Evolutionary conservation across 1,140 invertebrate genomes (phyloP).

Genomic region (Goniozus legneri): DNA sequence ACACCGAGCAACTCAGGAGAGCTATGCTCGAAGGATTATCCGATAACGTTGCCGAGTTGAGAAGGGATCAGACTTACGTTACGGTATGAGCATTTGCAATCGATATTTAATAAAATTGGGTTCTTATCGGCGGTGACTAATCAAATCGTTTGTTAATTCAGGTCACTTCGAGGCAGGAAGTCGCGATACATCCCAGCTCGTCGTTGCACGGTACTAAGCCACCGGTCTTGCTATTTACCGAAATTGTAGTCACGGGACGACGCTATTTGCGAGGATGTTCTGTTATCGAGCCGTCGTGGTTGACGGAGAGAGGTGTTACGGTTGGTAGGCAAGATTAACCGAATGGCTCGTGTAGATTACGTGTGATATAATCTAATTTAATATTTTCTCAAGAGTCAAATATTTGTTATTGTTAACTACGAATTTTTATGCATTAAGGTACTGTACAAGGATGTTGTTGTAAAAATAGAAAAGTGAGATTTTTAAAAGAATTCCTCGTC

Average conservation of each 20-base stretch:
- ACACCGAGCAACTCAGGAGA: slow-evolving; percentile 71
- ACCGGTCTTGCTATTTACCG: slow-evolving; percentile 80
- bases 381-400: too few relatives aligned
- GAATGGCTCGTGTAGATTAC: too few relatives aligned
- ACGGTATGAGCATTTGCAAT: slow-evolving; percentile 63
- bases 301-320: slow-evolving; percentile 42
- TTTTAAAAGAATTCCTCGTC: too few relatives aligned
- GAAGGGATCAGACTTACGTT: slow-evolving; percentile 71
- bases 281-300: slow-evolving; percentile 72
- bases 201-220: slow-evolving; percentile 72
- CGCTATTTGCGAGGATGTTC: slow-evolving; percentile 77
- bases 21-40: slow-evolving; percentile 81
- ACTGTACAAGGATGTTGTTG: too few relatives aligned
- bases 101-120: too few relatives aligned
- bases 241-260: slow-evolving; percentile 82
- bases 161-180: slow-evolving; percentile 64
- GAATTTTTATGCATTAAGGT: too few relatives aligned
- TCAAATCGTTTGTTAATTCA: slow-evolving; percentile 42
- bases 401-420: too few relatives aligned
- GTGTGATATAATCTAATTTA: too few relatives aligned
- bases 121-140: too few relatives aligned
- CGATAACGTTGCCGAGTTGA: slow-evolving; percentile 85
- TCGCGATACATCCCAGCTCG: slow-evolving; percentile 82
- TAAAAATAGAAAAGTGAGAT: too few relatives aligned
- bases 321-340: slow-evolving; percentile 15